Base-by-base conservation (phyloP, 2,113 vertebrate genomes). In the Rhabdornis inornatus region DNA sequence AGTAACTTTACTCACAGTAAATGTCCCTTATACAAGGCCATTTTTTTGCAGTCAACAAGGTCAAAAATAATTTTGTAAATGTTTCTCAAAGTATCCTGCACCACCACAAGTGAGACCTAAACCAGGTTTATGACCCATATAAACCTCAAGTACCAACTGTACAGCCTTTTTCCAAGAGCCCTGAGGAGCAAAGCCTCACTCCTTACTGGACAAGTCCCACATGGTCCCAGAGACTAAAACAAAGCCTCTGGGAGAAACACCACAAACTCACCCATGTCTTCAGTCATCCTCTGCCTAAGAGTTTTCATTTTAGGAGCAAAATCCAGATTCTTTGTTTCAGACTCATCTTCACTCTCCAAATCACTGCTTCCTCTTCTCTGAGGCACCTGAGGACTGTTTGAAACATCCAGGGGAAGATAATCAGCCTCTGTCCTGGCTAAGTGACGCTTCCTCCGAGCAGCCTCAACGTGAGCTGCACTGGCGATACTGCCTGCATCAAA, bases 261-360 rank as follows among this genome's bases (percentile, higher is more conserved):
- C 50, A 69, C 25, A 72, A 91, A 93, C 98, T 97, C 97, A 99
- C 99, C 97, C 89, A 98, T 97, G 93, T 98, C 98, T 94, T 99
- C 98, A 19, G 98, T 86, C 93, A 99, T 99, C 91, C 98, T 98
- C 92, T 99, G 98, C 83, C 97, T 97, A 40, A 99, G 96, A 74
- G 97, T 98, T 96, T 97, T 99, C 52, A 97, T 82, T 93, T 97
- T 97, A 23, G 98, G 98, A 12, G 98, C 97, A 95, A 99, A 99
- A 33, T 96, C 90, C 3, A 99, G 98, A 95, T 97, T 98, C 85
- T 92, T 98, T 37, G 97, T 97, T 50, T 99, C 98, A 64, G 94
- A 92, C 15, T 99, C 99, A 84, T 98, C 97, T 53, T 99, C 98
- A 39, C 97, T 92, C 64, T 97, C 96, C 10, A 96, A 96, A 25